Evolutionary conservation across 2,113 vertebrate genomes (phyloP).

Genomic region (Anarrhichthys ocellatus): DNA sequence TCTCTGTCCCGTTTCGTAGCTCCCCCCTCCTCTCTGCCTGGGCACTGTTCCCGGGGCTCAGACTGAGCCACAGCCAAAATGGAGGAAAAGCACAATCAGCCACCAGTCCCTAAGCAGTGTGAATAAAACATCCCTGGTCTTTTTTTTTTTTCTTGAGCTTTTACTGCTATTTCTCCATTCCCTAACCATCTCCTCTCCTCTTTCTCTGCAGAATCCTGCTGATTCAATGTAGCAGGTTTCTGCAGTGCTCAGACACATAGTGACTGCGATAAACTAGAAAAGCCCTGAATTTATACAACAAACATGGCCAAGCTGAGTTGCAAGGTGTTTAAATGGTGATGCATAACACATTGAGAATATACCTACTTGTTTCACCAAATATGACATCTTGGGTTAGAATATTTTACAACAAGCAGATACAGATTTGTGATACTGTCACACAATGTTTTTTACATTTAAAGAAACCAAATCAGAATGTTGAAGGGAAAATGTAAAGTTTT

Average conservation of each 20-base stretch:
- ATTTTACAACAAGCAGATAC: constrained; percentile 2
- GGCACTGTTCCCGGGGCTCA: constrained; percentile 74
- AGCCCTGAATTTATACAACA: constrained; percentile 6
- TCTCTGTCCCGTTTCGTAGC: constrained; percentile 65
- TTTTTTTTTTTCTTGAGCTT: constrained; percentile 59
- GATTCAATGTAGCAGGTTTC: constrained; percentile 42
- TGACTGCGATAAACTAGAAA: constrained; percentile 13
- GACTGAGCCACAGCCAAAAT: constrained; percentile 79
- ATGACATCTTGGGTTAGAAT: not conserved
- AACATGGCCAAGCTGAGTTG: not conserved
- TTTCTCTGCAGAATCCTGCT: constrained; percentile 34
- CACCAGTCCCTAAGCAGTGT: constrained; percentile 69
- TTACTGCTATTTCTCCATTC: constrained; percentile 50
- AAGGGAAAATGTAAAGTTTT: not conserved
- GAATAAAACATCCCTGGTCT: constrained; percentile 62
- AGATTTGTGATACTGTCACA: not conserved
- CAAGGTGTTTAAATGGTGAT: not conserved
- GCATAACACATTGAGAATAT: constrained; percentile 3
- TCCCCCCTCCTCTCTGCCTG: constrained; percentile 62
- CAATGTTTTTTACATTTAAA: not conserved
- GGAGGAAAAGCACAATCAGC: constrained; percentile 82
- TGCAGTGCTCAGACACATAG: constrained; percentile 15
- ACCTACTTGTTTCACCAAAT: constrained; percentile 7
- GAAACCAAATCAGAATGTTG: not conserved
- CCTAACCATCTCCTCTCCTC: constrained; percentile 29